phyloP scores from a whole-genome alignment of 1,140 invertebrate species.

The Fopius arisanus region DNA sequence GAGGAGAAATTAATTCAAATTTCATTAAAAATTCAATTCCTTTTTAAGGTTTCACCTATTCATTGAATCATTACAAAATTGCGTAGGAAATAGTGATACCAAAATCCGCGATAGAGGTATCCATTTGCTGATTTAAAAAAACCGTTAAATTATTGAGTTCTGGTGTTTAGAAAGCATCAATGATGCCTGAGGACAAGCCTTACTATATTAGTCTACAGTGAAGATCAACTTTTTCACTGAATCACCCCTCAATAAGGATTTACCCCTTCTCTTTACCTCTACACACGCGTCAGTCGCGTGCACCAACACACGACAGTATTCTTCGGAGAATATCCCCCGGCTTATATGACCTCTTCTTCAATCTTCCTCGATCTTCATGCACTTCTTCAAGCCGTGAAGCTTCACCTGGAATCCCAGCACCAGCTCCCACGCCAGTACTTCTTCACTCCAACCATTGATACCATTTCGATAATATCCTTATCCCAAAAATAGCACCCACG shows the following conservation, averaged over 20 bases:
- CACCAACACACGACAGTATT: conserved; percentile 4
- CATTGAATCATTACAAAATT: no score
- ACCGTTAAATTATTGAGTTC: no score
- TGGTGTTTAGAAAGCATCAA: neutral
- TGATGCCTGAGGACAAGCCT: conserved; percentile 1
- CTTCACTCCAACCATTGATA: conserved; percentile 20
- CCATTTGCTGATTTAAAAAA: no score
- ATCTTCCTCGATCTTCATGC: neutral
- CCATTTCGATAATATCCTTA: neutral
- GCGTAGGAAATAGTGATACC: no score
- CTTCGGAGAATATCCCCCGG: neutral
- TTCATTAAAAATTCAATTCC: no score
- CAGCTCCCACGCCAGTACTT: conserved; percentile 30
- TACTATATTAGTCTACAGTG: conserved; percentile 28
- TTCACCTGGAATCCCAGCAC: conserved; percentile 11
- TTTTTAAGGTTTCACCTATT: no score
- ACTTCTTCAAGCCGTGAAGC: neutral
- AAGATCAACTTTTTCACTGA: conserved; percentile 24
- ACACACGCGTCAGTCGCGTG: conserved; percentile 27
- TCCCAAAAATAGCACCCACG: neutral
- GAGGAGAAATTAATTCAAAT: no score
- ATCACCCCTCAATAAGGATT: neutral
- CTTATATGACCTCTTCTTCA: conserved; percentile 4
- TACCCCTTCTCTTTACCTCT: conserved; percentile 21
- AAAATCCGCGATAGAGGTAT: no score